Evolutionary conservation across 2,113 vertebrate genomes (phyloP).

Genomic region (Cinclus cinclus): DNA sequence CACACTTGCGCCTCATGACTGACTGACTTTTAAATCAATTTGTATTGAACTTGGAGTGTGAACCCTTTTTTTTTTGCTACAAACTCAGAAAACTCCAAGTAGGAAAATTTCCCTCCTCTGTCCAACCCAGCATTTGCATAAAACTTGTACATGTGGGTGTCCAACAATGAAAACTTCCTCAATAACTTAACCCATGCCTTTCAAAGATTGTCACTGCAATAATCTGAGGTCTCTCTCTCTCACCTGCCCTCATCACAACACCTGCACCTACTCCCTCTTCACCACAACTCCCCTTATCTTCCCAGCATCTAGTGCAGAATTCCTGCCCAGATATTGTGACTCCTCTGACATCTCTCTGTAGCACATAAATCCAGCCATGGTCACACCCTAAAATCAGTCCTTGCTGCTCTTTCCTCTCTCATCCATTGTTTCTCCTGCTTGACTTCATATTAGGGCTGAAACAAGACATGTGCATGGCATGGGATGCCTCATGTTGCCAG

Average conservation of each 20-base stretch:
- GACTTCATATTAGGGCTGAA: background rate
- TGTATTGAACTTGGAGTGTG: background rate
- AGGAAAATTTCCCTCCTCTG: background rate
- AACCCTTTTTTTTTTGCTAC: background rate
- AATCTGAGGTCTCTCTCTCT: background rate
- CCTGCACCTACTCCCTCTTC: background rate
- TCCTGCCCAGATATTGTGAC: background rate
- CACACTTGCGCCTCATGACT: rapidly evolving
- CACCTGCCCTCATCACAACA: background rate
- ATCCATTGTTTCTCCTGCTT: background rate
- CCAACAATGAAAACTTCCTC: background rate
- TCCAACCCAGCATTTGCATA: background rate
- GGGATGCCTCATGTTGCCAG: background rate
- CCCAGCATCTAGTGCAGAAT: background rate
- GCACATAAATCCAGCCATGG: rapidly evolving
- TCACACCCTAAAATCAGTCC: background rate
- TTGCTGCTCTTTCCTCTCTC: background rate
- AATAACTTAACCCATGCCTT: background rate
- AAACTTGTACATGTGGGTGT: rapidly evolving
- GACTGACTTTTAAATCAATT: background rate
- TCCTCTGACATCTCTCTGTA: background rate
- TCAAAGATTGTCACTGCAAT: background rate
- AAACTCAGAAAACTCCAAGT: rapidly evolving
- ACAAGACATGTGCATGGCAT: rapidly evolving
- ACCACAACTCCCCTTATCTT: background rate